Evolutionary conservation across 2,888 invertebrate genomes (phyloP), one percentile per base, ranked within the genome.

Genomic region (Rhynchonema sp.): DNA sequence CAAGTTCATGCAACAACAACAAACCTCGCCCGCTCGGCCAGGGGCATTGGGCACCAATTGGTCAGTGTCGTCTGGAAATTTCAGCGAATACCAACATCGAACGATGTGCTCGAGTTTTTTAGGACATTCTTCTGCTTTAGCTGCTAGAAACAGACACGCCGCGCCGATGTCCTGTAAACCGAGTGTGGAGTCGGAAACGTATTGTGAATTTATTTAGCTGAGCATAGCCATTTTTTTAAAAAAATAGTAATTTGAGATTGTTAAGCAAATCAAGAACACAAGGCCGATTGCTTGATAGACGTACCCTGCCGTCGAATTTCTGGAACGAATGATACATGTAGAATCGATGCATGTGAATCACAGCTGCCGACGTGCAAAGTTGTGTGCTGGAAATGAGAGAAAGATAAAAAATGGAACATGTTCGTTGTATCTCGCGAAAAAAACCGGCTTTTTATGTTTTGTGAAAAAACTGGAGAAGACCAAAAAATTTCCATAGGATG

Each of bases 341-440:
- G 79, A 96, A 98, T 60, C 96, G 82, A 78, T 98, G 96, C 92
- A 96, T 92, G 73, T 96, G 96, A 60, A 96, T 94, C 72, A 94
- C 94, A 38, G 94, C 96, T 63, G 94, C 94, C 78, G 94, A 96
- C 76, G 94, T 94, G 75, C 94, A 94, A 78, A 94, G 78, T 78
- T 94, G 94, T 56, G 89, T 87, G 77, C 81, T 76, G 71, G 53
- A 62, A 58, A 20, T 49, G 23, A n/a, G 3, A 6, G 6, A 49
- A 17, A n/a, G n/a, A n/a, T n/a, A 3, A n/a, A 13, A 38, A 38
- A 38, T 20, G 20, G 9, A 38, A 38, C 9, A 38, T 38, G 9
- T 13, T 38, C 20, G 20, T n/a, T n/a, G n/a, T n/a, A n/a, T n/a
- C n/a, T n/a, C n/a, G n/a, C n/a, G n/a, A n/a, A n/a, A n/a, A n/a